Evolutionary conservation across 1,140 invertebrate genomes (phyloP), one percentile per base, ranked within the genome.

Genomic region (Macrosteles quadrilineatus): DNA sequence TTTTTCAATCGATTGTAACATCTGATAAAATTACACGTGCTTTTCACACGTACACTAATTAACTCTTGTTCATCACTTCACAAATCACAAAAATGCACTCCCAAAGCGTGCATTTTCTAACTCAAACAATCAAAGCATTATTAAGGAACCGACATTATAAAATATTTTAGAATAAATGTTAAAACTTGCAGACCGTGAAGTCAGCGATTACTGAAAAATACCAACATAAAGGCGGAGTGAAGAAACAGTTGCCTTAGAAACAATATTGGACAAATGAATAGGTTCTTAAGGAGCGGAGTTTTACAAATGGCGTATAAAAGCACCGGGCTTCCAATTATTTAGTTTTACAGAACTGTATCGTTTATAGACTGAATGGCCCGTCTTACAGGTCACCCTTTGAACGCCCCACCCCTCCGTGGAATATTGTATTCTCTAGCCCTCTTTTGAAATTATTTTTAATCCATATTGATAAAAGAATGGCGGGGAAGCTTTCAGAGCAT

Each of bases 391-490:
- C 55, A 30, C 55, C 21, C 23, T 59, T 43, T 64, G 36, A 36
- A 36, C 6, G 30, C 14, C 25, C 23, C 55, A 3, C 25, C 55
- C 14, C 55, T 59, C 55, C 11, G 9, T 19, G n/a, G 62, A 32
- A 64, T 64, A 64, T 32, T 64, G 62, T 40, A 64, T 64, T 64
- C 36, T 64, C 55, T 59, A 14, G 55, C 14, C 57, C 36, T 64
- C 36, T 43, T 64, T 64, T 64, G 30, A 64, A 64, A 64, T 64
- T 64, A 64, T 64, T 64, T 64, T 64, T 64, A 64, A 64, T 64
- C 62, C 62, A 64, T 64, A 64, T 64, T 64, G 62, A 64, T 64
- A 64, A 64, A 64, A 64, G 36, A 64, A 64, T 40, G 62, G 25
- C 21, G 47, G 47, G 47, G 47, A 50, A 6, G 21, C 55, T 25